phyloP scores from a whole-genome alignment of 2,888 invertebrate genomes.

The Cerastis rubricosa region DNA sequence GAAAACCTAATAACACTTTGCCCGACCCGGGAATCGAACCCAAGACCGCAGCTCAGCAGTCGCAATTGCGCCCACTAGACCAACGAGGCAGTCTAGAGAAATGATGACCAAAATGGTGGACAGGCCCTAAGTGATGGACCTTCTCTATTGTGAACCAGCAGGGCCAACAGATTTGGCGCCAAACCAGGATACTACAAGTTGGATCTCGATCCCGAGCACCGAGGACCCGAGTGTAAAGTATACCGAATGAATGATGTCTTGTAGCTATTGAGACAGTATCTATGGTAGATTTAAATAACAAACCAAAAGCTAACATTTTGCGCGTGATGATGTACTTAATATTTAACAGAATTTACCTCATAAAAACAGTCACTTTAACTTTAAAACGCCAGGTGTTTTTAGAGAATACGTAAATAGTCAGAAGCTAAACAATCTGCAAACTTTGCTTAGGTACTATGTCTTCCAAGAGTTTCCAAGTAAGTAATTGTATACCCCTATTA shows the following conservation, averaged over 20 bases:
- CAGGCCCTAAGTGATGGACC: background rate
- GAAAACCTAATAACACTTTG: too few species aligned
- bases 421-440: background rate
- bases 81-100: too few species aligned
- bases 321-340: background rate
- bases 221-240: background rate
- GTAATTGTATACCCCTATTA: background rate
- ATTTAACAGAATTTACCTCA: background rate
- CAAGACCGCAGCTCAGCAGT: too few species aligned
- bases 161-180: background rate
- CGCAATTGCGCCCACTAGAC: too few species aligned
- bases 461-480: background rate
- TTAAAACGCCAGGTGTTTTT: background rate
- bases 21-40: too few species aligned
- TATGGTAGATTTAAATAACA: background rate
- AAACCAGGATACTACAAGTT: background rate
- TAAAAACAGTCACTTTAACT: background rate
- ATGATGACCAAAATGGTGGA: background rate
- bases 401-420: background rate
- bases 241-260: background rate
- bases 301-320: background rate
- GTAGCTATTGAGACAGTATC: background rate
- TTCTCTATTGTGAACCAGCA: background rate
- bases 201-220: background rate
- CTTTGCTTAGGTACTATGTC: background rate